Percentiles rank a stretch among this genome's conserved stretches.
These are phyloP conservation scores for Ephydatia muelleri DNA, from an alignment of 37 sponge, comb jelly and placozoan genomes.

Conservation along the genomic window DNA sequence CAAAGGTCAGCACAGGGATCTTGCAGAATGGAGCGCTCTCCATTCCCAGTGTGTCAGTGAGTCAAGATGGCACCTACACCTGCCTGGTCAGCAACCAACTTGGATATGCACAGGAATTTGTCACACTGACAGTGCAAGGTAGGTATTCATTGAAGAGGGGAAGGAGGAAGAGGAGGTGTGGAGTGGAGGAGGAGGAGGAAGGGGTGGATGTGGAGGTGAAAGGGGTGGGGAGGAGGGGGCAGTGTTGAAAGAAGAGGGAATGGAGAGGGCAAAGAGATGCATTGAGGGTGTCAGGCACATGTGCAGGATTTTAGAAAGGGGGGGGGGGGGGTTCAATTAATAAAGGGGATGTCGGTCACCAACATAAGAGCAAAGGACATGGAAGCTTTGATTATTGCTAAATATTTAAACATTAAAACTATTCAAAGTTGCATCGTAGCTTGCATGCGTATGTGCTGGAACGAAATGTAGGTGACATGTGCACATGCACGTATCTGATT, in stretches of 20 bases:
- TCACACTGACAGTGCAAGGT: slow-evolving; percentile 38
- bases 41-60: slow-evolving; percentile 13
- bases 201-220: neutral
- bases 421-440: too few species aligned
- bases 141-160: neutral
- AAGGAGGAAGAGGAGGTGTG: neutral
- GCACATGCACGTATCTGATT: too few species aligned
- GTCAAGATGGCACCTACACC: slow-evolving; percentile 44
- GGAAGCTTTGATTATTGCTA: too few species aligned
- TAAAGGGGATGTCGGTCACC: too few species aligned
- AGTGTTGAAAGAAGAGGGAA: neutral
- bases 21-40: slow-evolving; percentile 42
- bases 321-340: too few species aligned
- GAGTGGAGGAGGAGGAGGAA: neutral
- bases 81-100: slow-evolving; percentile 54
- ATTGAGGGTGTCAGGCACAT: neutral
- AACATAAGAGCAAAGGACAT: too few species aligned
- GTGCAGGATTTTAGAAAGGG: too few species aligned
- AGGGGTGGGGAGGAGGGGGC: neutral
- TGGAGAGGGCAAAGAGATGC: neutral
- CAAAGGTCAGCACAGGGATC: neutral
- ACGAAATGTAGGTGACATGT: too few species aligned
- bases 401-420: too few species aligned
- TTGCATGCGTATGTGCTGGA: too few species aligned
- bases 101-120: slow-evolving; percentile 34